Conservation (phyloP, 2,797 vertebrate species). For the Kryptolebias ocellatus region DNA sequence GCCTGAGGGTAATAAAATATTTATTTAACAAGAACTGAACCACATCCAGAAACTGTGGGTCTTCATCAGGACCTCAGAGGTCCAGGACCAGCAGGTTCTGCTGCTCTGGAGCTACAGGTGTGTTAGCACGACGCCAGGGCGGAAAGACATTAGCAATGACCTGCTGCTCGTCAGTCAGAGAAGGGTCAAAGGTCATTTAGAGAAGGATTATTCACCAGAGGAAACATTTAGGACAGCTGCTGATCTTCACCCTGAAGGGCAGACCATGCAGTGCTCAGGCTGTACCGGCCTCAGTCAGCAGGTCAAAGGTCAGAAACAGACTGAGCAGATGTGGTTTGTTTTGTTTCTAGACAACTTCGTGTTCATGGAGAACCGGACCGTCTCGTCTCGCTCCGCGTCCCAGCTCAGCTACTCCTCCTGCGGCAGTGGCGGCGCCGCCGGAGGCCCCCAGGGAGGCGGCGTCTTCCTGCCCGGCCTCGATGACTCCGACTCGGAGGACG, state of each 20-base stretch:
- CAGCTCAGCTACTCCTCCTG: slow-evolving; percentile 71
- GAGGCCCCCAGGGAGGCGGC: slow-evolving; percentile 24
- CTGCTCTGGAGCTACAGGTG: no score
- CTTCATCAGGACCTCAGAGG: no score
- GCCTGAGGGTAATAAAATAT: no score
- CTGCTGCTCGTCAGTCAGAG: no score
- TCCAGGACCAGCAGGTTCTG: no score
- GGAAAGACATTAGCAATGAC: no score
- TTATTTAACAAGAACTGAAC: no score
- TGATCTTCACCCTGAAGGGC: neutral
- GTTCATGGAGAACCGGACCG: slow-evolving; percentile 33
- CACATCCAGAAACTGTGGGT: no score
- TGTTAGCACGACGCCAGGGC: no score
- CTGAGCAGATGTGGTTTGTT: neutral
- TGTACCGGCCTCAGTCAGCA: neutral
- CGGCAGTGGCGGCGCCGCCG: slow-evolving; percentile 56
- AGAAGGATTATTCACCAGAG: no score
- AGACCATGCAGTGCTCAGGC: neutral
- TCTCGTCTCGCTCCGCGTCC: slow-evolving; percentile 58
- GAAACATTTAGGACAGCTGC: neutral
- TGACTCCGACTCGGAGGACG: slow-evolving; percentile 55
- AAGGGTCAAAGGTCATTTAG: no score
- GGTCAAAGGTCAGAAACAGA: neutral
- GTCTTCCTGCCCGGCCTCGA: slow-evolving; percentile 51
- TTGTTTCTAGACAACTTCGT: slow-evolving; percentile 41